Evolutionary conservation across 1,140 invertebrate genomes (phyloP), one percentile per base, ranked within the genome.

Genomic region (Cydia strobilella): DNA sequence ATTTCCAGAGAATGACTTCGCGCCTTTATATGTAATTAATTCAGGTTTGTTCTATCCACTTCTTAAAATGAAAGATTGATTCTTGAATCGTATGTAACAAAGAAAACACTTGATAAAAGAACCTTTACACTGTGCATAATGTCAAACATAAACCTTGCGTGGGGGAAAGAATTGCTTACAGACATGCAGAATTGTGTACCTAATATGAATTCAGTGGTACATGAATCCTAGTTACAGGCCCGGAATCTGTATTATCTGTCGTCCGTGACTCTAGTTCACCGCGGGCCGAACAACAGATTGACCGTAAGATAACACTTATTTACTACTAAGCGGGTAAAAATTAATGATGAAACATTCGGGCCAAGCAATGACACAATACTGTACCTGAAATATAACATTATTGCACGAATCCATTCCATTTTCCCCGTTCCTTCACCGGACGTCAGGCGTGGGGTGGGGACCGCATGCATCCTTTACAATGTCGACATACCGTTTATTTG

Each of bases 221-320:
- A 80, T 83, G 84, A 87, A 81, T 82, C 81, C 78, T 82, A 83
- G 77, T 77, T 78, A 83, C 80, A 79, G 80, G 75, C 74, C 75
- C 76, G 74, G 76, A 82, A 72, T 76, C 66, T 75, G 76, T 79
- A 74, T 90, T 89, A 90, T 90, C 88, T 74, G 51, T 42, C 76
- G 87, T 80, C 89, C 89, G 79, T 91, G 89, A 91, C 89, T 88
- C 73, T 77, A 80, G 89, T 90, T 90, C 86, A 90, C 84, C 83
- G 78, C 75, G 72, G 77, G 80, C 81, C 79, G 81, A 86, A 77
- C 83, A 80, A 84, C 81, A 87, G 85, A 89, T 87, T 86, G 84
- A 88, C 82, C 88, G 86, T 84, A 85, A 82, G 85, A 89, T 89
- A 85, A 23, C 69, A 73, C 71, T 77, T 83, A 83, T 81, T 82